Conservation (phyloP, 2,113 vertebrate species). For the Xyrauchen texanus region DNA sequence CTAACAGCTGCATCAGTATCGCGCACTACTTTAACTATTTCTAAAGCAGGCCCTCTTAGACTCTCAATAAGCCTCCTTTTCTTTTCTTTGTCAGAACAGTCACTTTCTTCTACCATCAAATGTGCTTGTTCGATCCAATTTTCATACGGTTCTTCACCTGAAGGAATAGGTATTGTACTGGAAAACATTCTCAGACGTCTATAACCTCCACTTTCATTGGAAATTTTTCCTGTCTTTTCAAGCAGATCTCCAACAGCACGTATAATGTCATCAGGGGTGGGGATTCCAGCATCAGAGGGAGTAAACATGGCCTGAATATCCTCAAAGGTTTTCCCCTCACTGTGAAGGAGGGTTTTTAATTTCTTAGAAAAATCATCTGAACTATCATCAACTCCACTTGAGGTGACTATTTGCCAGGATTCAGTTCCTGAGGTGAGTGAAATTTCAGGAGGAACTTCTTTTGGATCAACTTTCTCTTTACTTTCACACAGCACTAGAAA, state of each 20-base stretch:
- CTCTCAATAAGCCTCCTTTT: slow-evolving; percentile 26
- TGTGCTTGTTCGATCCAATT: slow-evolving; percentile 39
- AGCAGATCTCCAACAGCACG: slow-evolving; percentile 22
- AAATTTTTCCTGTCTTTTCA: slow-evolving; percentile 16
- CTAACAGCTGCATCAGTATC: neutral
- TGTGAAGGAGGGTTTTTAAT: too few species aligned
- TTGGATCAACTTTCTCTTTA: too few species aligned
- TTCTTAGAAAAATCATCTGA: neutral
- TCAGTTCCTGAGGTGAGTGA: neutral
- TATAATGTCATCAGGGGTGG: slow-evolving; percentile 22
- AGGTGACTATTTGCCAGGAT: neutral
- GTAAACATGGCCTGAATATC: too few species aligned
- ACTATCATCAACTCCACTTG: neutral
- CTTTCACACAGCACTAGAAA: neutral
- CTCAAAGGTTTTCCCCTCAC: too few species aligned
- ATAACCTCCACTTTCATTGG: slow-evolving; percentile 9
- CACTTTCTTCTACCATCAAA: slow-evolving; percentile 36
- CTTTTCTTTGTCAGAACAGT: slow-evolving; percentile 33
- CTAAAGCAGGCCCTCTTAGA: slow-evolving; percentile 24
- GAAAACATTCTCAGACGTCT: slow-evolving; percentile 6
- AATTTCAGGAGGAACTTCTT: neutral
- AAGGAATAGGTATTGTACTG: slow-evolving; percentile 12
- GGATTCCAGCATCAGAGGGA: neutral
- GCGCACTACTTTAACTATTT: slow-evolving; percentile 23
- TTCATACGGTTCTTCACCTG: slow-evolving; percentile 16